Conservation (phyloP, 2,797 vertebrate genomes). For the Cossypha dichroa region DNA sequence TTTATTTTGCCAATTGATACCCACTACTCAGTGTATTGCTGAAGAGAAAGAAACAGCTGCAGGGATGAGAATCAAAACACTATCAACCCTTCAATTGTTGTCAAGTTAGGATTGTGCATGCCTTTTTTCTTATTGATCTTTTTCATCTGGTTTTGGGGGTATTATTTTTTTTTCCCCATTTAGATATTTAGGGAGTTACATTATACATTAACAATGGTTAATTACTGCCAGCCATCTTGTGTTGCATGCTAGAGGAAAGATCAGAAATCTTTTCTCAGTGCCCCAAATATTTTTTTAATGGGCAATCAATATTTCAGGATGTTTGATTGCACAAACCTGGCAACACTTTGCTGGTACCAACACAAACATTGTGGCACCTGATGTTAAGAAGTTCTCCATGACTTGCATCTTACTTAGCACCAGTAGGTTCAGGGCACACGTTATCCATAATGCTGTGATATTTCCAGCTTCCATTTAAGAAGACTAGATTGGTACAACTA, state of each 20-base stretch:
- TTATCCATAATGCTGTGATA: not conserved
- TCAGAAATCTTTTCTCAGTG: not conserved
- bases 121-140: not conserved
- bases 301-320: not conserved
- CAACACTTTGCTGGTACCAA: not conserved
- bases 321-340: not conserved
- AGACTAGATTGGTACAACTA: not conserved
- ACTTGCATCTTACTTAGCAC: not conserved
- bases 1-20: slow-evolving; percentile 26
- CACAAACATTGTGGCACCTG: not conserved
- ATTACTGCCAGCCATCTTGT: not conserved
- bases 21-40: not conserved
- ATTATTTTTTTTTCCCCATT: not conserved
- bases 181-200: not conserved
- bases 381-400: not conserved
- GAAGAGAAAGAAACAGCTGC: slow-evolving; percentile 46
- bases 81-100: not conserved
- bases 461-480: not conserved
- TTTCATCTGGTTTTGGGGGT: not conserved
- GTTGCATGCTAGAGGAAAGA: not conserved
- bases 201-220: not conserved
- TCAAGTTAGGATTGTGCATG: not conserved
- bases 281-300: not conserved
- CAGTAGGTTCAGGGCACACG: not conserved
- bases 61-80: not conserved